phyloP scores from a whole-genome alignment of 2,113 vertebrate genomes.

The Oryzias melastigma region DNA sequence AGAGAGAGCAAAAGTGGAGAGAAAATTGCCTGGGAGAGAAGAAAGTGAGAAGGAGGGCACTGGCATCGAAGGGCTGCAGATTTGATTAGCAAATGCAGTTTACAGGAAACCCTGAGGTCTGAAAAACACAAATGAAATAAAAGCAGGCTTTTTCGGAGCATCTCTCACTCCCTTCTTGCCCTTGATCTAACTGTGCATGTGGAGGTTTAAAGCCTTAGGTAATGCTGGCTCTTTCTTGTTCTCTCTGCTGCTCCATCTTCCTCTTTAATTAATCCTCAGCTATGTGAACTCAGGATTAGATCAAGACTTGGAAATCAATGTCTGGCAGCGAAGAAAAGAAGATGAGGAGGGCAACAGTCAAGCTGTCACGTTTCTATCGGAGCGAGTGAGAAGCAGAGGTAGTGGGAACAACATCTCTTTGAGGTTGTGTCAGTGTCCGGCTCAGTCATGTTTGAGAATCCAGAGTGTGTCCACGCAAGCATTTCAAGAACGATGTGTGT shows the following conservation, averaged over 20 bases:
- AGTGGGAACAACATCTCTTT: conserved; percentile 16
- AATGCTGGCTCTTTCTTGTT: conserved; percentile 22
- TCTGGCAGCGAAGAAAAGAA: conserved; percentile 37
- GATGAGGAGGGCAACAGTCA: conserved; percentile 33
- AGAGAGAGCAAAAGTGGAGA: conserved; percentile 12
- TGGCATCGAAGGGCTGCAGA: conserved; percentile 10
- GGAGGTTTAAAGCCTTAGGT: conserved; percentile 36
- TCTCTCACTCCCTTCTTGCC: conserved; percentile 11
- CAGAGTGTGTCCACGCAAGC: conserved; percentile 4
- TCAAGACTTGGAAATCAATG: conserved; percentile 69
- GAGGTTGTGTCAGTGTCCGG: conserved; percentile 28
- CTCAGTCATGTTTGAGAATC: background rate
- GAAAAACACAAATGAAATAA: conserved; percentile 35
- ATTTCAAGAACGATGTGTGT: conserved; percentile 26
- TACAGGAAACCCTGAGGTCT: conserved; percentile 25
- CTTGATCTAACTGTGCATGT: conserved; percentile 51
- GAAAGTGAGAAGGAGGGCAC: conserved; percentile 23
- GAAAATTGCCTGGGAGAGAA: conserved; percentile 14
- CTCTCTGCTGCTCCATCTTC: conserved; percentile 32
- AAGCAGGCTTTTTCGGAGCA: conserved; percentile 17
- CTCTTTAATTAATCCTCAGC: conserved; percentile 69
- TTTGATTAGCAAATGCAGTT: conserved; percentile 48
- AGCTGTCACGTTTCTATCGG: conserved; percentile 65
- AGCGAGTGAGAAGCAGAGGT: conserved; percentile 16
- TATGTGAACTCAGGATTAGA: conserved; percentile 68